Percentiles rank a stretch among this genome's conserved stretches.
These are phyloP conservation scores for Hipposideros armiger DNA, from an alignment of 2,113 vertebrate genomes.

Conservation along the genomic window DNA sequence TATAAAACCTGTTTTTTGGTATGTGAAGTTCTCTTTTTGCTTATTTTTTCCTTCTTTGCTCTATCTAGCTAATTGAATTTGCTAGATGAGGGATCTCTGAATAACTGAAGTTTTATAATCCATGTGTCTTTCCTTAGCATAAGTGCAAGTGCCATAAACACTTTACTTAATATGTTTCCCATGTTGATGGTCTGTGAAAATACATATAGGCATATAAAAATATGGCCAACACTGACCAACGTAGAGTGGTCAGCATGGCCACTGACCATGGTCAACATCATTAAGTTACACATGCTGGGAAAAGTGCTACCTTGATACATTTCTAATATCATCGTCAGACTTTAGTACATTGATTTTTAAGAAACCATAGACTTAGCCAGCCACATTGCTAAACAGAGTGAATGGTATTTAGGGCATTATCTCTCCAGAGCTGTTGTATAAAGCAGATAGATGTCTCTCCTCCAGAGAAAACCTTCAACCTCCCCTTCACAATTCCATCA, in stretches of 20 bases:
- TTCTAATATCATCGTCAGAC: neutral
- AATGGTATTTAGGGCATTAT: neutral
- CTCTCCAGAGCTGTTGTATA: neutral
- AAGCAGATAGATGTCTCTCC: neutral
- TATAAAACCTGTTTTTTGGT: conserved; percentile 1
- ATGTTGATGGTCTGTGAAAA: neutral
- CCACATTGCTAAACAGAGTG: neutral
- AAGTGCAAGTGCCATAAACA: neutral
- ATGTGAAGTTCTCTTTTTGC: neutral
- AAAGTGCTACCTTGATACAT: neutral
- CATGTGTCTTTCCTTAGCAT: neutral
- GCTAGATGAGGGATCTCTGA: neutral
- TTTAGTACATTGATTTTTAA: neutral
- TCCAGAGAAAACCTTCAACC: neutral
- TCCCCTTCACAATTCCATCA: neutral
- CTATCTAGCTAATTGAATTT: neutral
- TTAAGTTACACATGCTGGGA: neutral
- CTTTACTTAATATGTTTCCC: conserved; percentile 22
- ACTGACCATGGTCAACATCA: neutral
- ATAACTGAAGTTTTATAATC: neutral
- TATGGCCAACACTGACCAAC: neutral
- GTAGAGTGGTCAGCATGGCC: neutral
- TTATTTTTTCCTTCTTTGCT: neutral
- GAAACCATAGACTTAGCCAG: neutral
- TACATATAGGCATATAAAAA: conserved; percentile 3